phyloP scores from a whole-genome alignment of 2,113 vertebrate genomes.

The Pteropus alecto region DNA sequence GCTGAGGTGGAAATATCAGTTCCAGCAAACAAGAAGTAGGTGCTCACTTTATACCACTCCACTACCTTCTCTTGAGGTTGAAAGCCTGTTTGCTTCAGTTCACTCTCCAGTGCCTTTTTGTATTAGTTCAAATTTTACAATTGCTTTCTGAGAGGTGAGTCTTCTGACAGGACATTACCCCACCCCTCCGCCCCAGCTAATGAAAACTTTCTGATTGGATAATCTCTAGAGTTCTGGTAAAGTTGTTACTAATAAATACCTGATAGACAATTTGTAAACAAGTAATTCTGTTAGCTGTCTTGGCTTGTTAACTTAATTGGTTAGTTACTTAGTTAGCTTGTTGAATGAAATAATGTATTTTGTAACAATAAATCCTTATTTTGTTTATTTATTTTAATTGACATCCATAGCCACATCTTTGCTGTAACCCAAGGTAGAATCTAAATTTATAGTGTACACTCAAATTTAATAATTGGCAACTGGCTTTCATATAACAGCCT shows the following conservation, averaged over 20 bases:
- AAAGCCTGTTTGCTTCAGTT: not conserved
- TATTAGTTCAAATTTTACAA: not conserved
- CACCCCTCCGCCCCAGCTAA: not conserved
- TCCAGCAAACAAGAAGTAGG: not conserved
- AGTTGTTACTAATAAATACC: not conserved
- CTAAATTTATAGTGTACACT: not conserved
- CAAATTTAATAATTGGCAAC: not conserved
- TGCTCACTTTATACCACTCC: not conserved
- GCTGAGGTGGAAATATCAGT: not conserved
- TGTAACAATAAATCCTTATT: not conserved
- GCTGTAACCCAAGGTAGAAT: not conserved
- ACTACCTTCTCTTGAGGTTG: not conserved
- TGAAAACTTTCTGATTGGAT: not conserved
- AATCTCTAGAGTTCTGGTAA: not conserved
- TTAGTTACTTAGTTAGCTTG: not conserved
- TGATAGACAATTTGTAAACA: not conserved
- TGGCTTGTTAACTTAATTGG: not conserved
- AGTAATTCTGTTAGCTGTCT: not conserved
- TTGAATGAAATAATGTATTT: not conserved
- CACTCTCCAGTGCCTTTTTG: not conserved
- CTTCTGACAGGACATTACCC: not conserved
- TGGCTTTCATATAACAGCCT: not conserved
- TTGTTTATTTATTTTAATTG: not conserved
- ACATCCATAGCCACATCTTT: not conserved
- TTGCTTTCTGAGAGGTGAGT: not conserved